A percentile compares a stretch with the other conserved stretches of the same genome.
Conservation (phyloP, 2,888 invertebrate species). For the Drosophila demipolita region DNA sequence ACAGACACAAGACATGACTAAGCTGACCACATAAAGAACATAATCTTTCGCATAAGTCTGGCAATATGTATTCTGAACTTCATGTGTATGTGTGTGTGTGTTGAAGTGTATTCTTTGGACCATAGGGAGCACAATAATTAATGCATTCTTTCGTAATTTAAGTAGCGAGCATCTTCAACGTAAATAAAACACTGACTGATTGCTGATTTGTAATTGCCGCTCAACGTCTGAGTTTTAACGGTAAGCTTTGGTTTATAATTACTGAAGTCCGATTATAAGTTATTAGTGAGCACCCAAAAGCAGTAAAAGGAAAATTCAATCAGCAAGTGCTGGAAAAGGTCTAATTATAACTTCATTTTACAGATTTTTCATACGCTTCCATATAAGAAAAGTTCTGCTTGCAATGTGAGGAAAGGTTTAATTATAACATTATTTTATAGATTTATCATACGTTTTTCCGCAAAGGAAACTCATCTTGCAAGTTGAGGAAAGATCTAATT, state of each 20-base stretch:
- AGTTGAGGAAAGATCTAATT: neutral
- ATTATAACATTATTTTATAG: neutral
- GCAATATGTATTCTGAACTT: slow-evolving; percentile 22
- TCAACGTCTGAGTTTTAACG: neutral
- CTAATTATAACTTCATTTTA: neutral
- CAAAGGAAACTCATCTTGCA: neutral
- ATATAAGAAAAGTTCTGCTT: neutral
- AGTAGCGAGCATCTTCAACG: slow-evolving; percentile 7
- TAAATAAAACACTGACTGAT: slow-evolving; percentile 18
- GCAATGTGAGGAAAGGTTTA: neutral
- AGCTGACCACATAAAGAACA: slow-evolving; percentile 17
- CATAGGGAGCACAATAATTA: slow-evolving; percentile 13
- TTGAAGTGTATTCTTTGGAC: neutral
- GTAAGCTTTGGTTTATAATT: neutral
- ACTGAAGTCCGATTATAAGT: neutral
- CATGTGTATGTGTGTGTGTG: neutral
- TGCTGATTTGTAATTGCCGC: slow-evolving; percentile 10
- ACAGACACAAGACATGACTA: neutral
- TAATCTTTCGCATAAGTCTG: slow-evolving; percentile 19
- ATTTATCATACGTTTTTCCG: no score
- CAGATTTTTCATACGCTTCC: neutral
- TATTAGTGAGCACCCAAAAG: neutral
- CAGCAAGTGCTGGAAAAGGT: neutral
- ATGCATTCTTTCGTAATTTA: slow-evolving; percentile 18
- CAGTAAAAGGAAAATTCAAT: neutral